A percentile compares a stretch with the other conserved stretches of the same genome.
phyloP scores from a whole-genome alignment of 2,113 vertebrate genomes.

The Sylvietta virens region DNA sequence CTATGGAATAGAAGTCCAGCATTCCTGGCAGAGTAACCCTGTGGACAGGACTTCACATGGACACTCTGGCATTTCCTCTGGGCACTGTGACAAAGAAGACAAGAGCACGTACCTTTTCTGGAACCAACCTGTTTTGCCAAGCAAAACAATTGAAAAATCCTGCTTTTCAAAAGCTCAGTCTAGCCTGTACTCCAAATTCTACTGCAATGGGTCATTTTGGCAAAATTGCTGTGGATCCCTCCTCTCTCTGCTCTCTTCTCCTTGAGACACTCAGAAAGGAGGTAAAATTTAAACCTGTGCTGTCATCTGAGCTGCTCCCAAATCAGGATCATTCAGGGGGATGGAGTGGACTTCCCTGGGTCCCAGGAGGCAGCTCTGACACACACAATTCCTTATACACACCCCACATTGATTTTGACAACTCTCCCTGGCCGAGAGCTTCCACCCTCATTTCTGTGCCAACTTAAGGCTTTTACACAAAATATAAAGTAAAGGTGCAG shows the following conservation, averaged over 20 bases:
- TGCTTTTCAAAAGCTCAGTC: background rate
- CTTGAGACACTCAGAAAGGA: background rate
- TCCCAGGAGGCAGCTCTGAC: background rate
- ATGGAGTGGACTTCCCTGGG: background rate
- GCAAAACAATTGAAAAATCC: background rate
- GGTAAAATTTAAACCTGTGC: background rate
- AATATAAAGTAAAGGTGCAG: background rate
- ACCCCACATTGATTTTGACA: background rate
- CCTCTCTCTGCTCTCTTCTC: background rate
- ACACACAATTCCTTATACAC: background rate
- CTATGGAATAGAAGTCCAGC: background rate
- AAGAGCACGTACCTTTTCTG: background rate
- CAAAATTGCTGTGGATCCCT: background rate
- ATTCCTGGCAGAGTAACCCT: background rate
- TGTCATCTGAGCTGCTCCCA: background rate
- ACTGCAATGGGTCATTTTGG: background rate
- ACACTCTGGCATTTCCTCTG: background rate
- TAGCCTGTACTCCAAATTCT: background rate
- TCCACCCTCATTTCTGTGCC: background rate
- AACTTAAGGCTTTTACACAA: background rate
- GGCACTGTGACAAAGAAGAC: background rate
- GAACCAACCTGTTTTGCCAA: background rate
- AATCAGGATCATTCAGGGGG: background rate
- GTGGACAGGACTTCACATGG: background rate
- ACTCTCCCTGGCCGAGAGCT: background rate